These are phyloP conservation scores for Lamprotornis superbus DNA, from an alignment of 2,113 vertebrate genomes.

Conservation along the genomic window DNA sequence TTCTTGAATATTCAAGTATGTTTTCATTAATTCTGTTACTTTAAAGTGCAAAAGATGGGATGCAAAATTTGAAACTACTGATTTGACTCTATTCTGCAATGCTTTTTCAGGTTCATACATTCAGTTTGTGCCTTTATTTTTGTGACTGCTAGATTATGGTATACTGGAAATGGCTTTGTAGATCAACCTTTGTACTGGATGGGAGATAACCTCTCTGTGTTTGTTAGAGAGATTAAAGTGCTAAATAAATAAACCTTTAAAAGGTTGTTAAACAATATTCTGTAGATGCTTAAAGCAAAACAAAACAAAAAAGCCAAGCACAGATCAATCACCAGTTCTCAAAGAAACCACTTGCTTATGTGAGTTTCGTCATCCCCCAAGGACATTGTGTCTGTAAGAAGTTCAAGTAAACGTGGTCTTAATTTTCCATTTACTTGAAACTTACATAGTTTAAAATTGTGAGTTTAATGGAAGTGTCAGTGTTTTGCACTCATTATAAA, in stretches of 20 bases:
- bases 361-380: not conserved
- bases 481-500: not conserved
- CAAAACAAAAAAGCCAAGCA: not conserved
- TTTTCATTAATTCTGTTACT: not conserved
- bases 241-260: not conserved
- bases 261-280: not conserved
- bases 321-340: not conserved
- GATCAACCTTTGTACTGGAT: constrained; percentile 12
- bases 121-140: not conserved
- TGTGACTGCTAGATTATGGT: not conserved
- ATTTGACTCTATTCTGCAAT: not conserved
- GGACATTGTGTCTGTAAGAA: not conserved
- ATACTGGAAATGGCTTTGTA: not conserved
- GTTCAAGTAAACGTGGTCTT: not conserved
- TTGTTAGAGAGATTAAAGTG: constrained; percentile 3
- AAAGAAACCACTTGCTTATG: not conserved
- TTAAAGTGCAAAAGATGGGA: not conserved
- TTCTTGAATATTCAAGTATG: not conserved
- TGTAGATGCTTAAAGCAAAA: not conserved
- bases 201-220: not conserved
- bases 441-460: not conserved
- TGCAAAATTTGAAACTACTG: not conserved
- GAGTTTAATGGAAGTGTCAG: not conserved
- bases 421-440: not conserved
- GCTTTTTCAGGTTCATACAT: not conserved